These are phyloP conservation scores for Casuarius casuarius DNA, from an alignment of 2,113 vertebrate species.

Conservation along the genomic window DNA sequence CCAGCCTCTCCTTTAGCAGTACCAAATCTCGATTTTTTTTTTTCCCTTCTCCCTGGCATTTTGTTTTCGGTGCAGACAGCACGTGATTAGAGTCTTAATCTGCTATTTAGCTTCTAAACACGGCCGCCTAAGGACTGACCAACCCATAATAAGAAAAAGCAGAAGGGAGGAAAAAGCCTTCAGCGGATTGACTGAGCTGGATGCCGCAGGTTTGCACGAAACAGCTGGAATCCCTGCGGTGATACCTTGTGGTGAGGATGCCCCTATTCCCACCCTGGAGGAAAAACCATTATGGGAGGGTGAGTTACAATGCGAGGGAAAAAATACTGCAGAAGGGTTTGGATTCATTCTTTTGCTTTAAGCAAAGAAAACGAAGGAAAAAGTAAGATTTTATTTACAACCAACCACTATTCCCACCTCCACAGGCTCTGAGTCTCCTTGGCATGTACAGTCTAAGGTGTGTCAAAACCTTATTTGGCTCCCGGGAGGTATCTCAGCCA, in stretches of 20 bases:
- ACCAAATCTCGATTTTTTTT: not conserved
- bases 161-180: not conserved
- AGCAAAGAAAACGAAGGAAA: not conserved
- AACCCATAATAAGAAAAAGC: not conserved
- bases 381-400: not conserved
- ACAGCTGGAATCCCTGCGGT: not conserved
- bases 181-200: not conserved
- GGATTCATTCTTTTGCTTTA: not conserved
- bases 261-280: not conserved
- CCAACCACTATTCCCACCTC: not conserved
- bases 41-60: not conserved
- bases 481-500: too few relatives aligned
- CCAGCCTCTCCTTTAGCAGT: not conserved
- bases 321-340: not conserved
- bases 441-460: not conserved
- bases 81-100: slow-evolving; percentile 7
- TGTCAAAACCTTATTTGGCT: not conserved
- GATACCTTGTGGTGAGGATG: not conserved
- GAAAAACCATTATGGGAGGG: not conserved
- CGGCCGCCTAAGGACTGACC: not conserved
- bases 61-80: not conserved
- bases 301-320: not conserved
- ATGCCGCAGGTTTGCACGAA: not conserved
- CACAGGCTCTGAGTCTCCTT: slow-evolving; percentile 19
- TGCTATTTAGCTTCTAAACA: not conserved